Base-by-base conservation (phyloP, 2,888 invertebrate species). In the Blera fallax region DNA sequence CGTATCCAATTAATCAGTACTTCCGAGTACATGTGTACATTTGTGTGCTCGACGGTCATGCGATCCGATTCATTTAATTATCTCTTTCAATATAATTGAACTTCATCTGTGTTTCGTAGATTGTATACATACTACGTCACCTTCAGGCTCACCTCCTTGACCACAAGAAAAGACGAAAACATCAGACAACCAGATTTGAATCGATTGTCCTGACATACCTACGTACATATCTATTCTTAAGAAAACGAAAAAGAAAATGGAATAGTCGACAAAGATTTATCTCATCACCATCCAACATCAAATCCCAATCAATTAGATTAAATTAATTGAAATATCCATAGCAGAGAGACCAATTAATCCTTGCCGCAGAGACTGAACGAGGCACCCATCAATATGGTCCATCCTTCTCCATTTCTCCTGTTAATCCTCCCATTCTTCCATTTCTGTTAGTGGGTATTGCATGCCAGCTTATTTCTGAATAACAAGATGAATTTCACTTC, bases 221-320 rank as follows among this genome's bases (percentile, higher is more conserved):
- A 21, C n/a, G 3, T 14, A 4, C 8, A 8, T 14, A 40, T n/a
- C n/a, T n/a, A n/a, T n/a, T n/a, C n/a, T n/a, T n/a, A n/a, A 8
- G 40, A 7, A 43, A 2, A 54, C 48, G 3, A 34, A 65, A 29
- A 64, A 6, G 24, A 40, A n/a, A 14, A 16, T 24, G 62, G 45
- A 65, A 60, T 67, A 32, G 32, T 56, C 64, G 37, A 29, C 48
- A 77, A 72, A 74, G 84, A 80, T 84, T 80, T 76, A 84, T 80
- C 60, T 65, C 74, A 65, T 84, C 79, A 70, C 69, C 64, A 52
- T 79, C 64, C 27, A 45, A 52, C 64, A 70, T 56, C 84, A 65
- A 77, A 79, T 84, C 74, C 74, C 79, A 74, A 84, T 84, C 84
- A 84, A 84, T 84, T 84, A 79, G 80, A 84, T 84, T 80, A 76